These are phyloP conservation scores for Pseudochirops corinnae DNA, from an alignment of 2,797 vertebrate genomes.

Conservation along the genomic window DNA sequence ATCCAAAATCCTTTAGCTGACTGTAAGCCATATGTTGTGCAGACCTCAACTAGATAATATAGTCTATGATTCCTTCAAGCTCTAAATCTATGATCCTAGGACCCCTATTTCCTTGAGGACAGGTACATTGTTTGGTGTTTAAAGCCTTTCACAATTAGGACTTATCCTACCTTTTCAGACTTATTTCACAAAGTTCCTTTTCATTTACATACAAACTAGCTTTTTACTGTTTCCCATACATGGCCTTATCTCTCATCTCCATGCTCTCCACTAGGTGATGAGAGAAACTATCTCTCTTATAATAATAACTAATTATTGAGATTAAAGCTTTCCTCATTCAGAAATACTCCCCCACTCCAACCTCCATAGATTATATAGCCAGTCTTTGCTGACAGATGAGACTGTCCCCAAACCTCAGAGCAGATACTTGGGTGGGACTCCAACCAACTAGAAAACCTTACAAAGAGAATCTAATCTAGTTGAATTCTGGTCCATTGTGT, in stretches of 20 bases:
- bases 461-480: not conserved
- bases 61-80: not conserved
- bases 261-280: not conserved
- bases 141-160: not conserved
- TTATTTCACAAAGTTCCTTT: not conserved
- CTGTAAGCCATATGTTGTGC: too few relatives aligned
- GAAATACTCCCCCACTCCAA: not conserved
- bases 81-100: not conserved
- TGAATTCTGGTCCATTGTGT: not conserved
- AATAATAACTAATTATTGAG: not conserved
- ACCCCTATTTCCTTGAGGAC: not conserved
- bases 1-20: too few relatives aligned
- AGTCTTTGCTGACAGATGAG: not conserved
- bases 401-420: not conserved
- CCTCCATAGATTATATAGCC: not conserved
- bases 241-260: not conserved
- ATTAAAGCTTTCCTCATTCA: not conserved
- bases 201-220: not conserved
- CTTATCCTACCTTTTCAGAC: not conserved
- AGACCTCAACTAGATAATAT: not conserved
- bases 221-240: not conserved
- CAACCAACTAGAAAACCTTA: not conserved
- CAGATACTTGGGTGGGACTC: not conserved
- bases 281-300: not conserved
- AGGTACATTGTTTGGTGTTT: not conserved